Conservation (phyloP, 2,113 vertebrate species). For the Halichoerus grypus region DNA sequence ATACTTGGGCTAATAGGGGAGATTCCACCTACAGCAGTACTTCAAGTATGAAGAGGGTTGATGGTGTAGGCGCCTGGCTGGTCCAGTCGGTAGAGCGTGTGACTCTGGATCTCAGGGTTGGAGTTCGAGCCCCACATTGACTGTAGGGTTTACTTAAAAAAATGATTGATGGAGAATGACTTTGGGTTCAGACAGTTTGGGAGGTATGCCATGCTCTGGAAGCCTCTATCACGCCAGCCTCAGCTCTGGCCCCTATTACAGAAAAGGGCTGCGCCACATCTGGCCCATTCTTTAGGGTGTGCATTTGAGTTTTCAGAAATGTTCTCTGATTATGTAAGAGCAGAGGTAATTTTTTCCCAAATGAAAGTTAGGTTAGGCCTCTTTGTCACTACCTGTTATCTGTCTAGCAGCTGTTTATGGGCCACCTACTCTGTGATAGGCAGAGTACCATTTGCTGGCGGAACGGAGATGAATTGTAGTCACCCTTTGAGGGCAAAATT, state of each 20-base stretch:
- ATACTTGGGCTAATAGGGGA: not conserved
- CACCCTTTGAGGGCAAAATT: not conserved
- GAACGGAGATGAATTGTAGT: not conserved
- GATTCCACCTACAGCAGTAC: not conserved
- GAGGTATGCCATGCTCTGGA: not conserved
- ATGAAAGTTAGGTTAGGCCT: not conserved
- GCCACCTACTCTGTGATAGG: not conserved
- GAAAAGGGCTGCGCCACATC: not conserved
- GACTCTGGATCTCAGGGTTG: not conserved
- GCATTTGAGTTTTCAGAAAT: slow-evolving; percentile 20
- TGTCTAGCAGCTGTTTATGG: not conserved
- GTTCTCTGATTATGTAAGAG: not conserved
- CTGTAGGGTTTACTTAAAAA: not conserved
- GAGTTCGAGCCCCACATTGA: not conserved
- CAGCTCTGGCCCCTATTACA: too few relatives aligned
- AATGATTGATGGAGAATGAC: not conserved
- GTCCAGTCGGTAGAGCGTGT: not conserved
- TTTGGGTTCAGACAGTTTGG: too few relatives aligned
- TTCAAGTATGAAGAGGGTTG: not conserved
- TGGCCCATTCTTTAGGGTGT: not conserved
- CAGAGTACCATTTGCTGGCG: not conserved
- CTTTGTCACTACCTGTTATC: not conserved
- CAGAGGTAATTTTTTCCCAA: not conserved
- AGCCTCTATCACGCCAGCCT: not conserved
- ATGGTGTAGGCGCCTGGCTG: not conserved